A percentile compares a stretch with the other conserved stretches of the same genome.
Evolutionary conservation across 2,888 invertebrate species (phyloP).

Genomic region (Euproctis similis): DNA sequence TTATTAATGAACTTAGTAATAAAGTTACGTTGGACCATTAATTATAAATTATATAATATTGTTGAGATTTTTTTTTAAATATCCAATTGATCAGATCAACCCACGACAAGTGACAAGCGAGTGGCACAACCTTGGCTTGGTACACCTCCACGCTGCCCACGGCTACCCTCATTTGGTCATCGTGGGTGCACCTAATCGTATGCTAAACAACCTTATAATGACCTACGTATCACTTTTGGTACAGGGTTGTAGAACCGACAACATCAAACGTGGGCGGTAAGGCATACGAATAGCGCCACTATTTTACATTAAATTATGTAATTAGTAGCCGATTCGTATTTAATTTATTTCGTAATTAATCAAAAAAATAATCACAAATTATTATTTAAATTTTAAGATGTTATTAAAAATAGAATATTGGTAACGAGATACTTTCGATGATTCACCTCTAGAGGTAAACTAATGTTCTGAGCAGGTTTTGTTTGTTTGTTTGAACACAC

Average conservation of each 20-base stretch:
- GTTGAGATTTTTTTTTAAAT: slow-evolving; percentile 51
- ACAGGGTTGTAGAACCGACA: slow-evolving; percentile 57
- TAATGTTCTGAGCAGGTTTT: too few species aligned
- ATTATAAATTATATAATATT: slow-evolving; percentile 29
- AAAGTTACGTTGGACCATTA: too few species aligned
- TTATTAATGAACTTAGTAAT: too few species aligned
- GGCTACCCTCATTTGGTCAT: slow-evolving; percentile 73
- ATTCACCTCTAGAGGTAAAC: too few species aligned
- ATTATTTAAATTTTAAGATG: too few species aligned
- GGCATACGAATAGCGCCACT: slow-evolving; percentile 53
- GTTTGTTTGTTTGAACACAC: too few species aligned
- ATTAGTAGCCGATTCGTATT: too few species aligned
- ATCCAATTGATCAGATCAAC: slow-evolving; percentile 67
- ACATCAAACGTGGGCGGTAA: slow-evolving; percentile 49
- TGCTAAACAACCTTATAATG: slow-evolving; percentile 68
- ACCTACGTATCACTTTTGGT: slow-evolving; percentile 58
- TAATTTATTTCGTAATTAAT: too few species aligned
- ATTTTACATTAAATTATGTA: too few species aligned
- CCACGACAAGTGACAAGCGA: slow-evolving; percentile 59
- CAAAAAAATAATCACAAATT: too few species aligned
- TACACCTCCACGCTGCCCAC: slow-evolving; percentile 73
- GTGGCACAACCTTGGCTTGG: slow-evolving; percentile 69
- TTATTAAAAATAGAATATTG: too few species aligned
- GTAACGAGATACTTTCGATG: too few species aligned
- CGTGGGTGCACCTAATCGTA: slow-evolving; percentile 65